Evolutionary conservation across 2,113 vertebrate species (phyloP).

Genomic region (Promerops cafer): DNA sequence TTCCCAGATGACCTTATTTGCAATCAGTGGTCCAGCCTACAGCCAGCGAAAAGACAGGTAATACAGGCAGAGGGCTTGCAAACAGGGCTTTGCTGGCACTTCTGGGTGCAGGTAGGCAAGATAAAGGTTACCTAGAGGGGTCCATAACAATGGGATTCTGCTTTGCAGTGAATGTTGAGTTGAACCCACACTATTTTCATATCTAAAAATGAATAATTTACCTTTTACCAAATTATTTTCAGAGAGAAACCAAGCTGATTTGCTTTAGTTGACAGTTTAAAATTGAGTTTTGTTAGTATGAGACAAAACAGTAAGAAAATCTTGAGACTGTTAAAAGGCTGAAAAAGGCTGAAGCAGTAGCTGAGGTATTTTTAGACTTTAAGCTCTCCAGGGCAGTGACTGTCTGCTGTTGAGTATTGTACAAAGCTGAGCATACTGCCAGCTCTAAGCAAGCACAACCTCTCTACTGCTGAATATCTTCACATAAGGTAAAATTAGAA

Average conservation of each 20-base stretch:
- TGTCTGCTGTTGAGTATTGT: not conserved
- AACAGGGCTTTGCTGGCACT: not conserved
- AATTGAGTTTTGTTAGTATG: not conserved
- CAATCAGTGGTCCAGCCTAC: not conserved
- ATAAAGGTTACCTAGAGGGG: not conserved
- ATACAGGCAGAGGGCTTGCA: not conserved
- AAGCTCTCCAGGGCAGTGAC: not conserved
- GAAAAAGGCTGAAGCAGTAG: not conserved
- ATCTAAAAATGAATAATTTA: not conserved
- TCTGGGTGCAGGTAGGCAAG: not conserved
- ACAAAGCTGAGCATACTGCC: not conserved
- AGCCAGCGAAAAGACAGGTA: not conserved
- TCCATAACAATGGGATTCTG: not conserved
- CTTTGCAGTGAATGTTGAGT: not conserved
- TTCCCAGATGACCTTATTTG: not conserved
- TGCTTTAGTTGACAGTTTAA: not conserved
- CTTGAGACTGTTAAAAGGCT: not conserved
- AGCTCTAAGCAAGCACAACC: not conserved
- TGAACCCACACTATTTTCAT: not conserved
- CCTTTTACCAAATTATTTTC: not conserved
- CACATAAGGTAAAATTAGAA: not conserved
- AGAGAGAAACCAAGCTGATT: not conserved
- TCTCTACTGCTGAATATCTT: not conserved
- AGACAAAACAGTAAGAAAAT: not conserved
- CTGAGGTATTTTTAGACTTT: conserved; percentile 14